phyloP scores from a whole-genome alignment of 2,113 vertebrate genomes.

The Ranitomeya variabilis region DNA sequence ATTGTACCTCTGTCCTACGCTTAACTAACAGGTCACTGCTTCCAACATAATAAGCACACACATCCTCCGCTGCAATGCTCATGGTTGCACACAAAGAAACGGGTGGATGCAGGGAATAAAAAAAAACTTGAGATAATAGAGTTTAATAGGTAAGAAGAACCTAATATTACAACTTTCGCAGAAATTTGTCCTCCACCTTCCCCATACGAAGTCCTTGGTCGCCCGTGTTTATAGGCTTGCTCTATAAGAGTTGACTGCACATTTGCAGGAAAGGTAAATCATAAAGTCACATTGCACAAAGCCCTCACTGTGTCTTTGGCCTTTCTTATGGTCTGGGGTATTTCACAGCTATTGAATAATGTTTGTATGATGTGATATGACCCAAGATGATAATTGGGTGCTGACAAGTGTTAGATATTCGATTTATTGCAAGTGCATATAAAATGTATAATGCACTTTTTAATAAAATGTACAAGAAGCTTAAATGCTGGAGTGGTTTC shows the following conservation, averaged over 20 bases:
- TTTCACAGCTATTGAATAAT: conserved; percentile 5
- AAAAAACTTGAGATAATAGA: no score
- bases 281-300: neutral
- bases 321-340: neutral
- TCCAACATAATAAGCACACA: neutral
- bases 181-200: neutral
- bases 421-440: neutral
- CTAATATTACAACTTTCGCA: neutral
- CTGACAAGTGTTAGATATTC: conserved; percentile 6
- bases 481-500: neutral
- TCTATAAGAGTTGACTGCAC: neutral
- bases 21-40: neutral
- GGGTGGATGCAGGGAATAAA: no score
- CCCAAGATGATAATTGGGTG: neutral
- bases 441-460: neutral
- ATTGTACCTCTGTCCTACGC: no score
- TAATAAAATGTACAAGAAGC: neutral
- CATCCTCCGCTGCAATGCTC: neutral
- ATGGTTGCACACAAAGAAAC: no score
- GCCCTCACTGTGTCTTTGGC: neutral
- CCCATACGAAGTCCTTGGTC: neutral
- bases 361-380: neutral
- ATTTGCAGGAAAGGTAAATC: conserved; percentile 12
- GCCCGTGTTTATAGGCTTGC: neutral
- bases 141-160: no score